Evolutionary conservation across 2,113 vertebrate species (phyloP).

Genomic region (Salminus brasiliensis): DNA sequence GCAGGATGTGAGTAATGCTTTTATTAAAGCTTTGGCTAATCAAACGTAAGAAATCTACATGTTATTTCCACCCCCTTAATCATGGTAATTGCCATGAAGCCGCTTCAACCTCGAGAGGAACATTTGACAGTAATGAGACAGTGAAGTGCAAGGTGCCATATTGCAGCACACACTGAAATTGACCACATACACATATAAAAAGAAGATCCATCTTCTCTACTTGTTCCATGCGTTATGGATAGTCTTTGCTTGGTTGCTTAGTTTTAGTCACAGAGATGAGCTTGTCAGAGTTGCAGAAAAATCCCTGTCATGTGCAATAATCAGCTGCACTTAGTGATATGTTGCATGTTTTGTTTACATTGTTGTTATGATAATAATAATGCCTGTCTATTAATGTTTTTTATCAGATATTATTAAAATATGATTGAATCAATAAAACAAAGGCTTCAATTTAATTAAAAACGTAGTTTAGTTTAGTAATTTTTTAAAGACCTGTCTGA

Average conservation of each 20-base stretch:
- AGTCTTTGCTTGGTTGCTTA: not conserved
- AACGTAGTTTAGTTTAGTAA: no score
- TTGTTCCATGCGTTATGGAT: conserved; percentile 19
- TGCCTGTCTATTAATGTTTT: no score
- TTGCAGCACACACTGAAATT: conserved; percentile 58
- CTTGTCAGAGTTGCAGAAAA: no score
- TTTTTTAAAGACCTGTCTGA: no score
- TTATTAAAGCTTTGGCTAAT: conserved; percentile 65
- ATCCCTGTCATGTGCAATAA: no score
- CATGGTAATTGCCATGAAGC: conserved; percentile 62
- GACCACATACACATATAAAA: conserved; percentile 20
- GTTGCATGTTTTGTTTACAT: no score
- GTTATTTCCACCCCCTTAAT: conserved; percentile 69
- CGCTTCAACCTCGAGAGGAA: conserved; percentile 56
- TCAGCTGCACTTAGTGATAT: no score
- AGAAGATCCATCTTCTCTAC: conserved; percentile 19
- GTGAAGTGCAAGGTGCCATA: conserved; percentile 62
- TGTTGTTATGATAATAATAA: no score
- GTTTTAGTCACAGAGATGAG: no score
- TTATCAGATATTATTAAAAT: no score
- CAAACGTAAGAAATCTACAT: conserved; percentile 66
- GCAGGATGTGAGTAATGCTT: conserved; percentile 50
- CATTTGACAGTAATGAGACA: conserved; percentile 59
- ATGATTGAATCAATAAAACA: no score
- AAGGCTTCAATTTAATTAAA: no score